Evolutionary conservation across 2,113 vertebrate genomes (phyloP).

Genomic region (Zosterops lateralis): DNA sequence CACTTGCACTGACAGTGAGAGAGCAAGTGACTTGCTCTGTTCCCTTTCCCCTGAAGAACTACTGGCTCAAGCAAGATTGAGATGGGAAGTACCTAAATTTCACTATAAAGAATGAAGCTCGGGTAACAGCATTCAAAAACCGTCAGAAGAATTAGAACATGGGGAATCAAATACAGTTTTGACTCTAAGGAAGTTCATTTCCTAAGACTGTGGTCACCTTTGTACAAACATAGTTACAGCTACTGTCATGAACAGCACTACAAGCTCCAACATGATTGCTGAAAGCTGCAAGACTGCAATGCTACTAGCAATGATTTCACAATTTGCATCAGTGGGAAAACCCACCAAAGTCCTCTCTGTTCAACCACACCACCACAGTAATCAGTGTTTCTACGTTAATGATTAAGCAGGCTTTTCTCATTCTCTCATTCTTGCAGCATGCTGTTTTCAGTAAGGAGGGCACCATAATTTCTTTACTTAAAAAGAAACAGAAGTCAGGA

Average conservation of each 20-base stretch:
- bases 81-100: background rate
- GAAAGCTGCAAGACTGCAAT: background rate
- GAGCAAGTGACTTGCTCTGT: background rate
- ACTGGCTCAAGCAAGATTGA: background rate
- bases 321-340: background rate
- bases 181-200: background rate
- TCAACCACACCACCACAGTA: background rate
- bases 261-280: background rate
- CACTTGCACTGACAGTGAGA: background rate
- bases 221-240: background rate
- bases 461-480: background rate
- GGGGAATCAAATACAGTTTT: background rate
- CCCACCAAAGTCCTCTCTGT: background rate
- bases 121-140: background rate
- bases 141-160: accelerated
- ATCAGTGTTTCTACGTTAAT: background rate
- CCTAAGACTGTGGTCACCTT: accelerated
- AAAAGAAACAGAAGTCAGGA: background rate
- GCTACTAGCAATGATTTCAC: background rate
- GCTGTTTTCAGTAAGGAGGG: background rate
- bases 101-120: background rate
- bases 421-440: background rate
- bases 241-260: background rate
- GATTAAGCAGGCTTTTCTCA: background rate
- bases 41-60: background rate